Evolutionary conservation across 2,888 invertebrate species (phyloP).

Genomic region (Dryococelus australis): DNA sequence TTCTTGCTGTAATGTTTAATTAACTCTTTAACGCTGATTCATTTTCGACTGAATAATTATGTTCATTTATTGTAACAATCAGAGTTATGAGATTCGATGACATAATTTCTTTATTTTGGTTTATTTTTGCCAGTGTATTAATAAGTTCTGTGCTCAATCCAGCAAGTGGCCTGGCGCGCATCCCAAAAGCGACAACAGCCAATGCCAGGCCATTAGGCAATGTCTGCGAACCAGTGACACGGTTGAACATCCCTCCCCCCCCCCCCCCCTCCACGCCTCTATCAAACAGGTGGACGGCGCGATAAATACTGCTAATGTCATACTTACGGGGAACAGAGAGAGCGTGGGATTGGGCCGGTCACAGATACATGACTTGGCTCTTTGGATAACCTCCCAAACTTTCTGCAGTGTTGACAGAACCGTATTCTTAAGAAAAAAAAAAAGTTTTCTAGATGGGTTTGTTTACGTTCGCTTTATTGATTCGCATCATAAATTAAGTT

Average conservation of each 20-base stretch:
- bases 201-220: background rate
- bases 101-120: no score
- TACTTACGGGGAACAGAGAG: background rate
- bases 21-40: no score
- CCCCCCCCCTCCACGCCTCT: background rate
- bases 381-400: background rate
- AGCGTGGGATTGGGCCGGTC: background rate
- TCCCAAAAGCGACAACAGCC: background rate
- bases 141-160: background rate
- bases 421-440: background rate
- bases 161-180: background rate
- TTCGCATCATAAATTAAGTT: background rate
- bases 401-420: background rate
- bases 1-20: no score
- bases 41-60: no score
- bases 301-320: background rate
- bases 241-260: background rate
- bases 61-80: no score
- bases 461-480: background rate
- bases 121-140: background rate
- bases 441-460: background rate
- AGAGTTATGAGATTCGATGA: no score
- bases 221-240: background rate
- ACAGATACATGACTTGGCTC: background rate
- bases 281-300: background rate